Evolutionary conservation across 2,113 vertebrate species (phyloP).

Genomic region (Phalacrocorax aristotelis): DNA sequence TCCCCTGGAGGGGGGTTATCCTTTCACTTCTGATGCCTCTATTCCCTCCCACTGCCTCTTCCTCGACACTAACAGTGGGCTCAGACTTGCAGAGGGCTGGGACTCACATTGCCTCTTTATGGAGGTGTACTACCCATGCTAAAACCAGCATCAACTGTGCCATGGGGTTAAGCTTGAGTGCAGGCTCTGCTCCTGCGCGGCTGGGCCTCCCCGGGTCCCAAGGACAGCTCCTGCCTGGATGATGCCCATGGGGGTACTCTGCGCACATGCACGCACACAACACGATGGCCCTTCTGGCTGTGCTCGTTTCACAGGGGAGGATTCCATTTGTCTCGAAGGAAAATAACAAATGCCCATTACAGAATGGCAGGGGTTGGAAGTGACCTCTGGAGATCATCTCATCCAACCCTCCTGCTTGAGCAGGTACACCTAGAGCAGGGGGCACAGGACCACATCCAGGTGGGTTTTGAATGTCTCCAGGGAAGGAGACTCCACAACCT

Average conservation of each 20-base stretch:
- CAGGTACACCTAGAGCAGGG: too few relatives aligned
- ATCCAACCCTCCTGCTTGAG: too few relatives aligned
- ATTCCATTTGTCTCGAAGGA: not conserved
- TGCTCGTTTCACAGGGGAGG: fast-evolving
- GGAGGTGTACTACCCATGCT: too few relatives aligned
- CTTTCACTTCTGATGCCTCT: not conserved
- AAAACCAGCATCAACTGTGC: fast-evolving
- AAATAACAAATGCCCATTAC: not conserved
- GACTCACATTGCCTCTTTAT: fast-evolving
- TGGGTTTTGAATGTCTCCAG: too few relatives aligned
- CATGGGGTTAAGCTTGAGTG: fast-evolving
- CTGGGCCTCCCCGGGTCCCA: not conserved
- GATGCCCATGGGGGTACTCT: too few relatives aligned
- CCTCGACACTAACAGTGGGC: not conserved
- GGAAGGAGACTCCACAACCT: too few relatives aligned
- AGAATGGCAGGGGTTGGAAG: too few relatives aligned
- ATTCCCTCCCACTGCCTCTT: not conserved
- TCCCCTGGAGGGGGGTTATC: not conserved
- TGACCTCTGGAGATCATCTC: too few relatives aligned
- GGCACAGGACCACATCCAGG: too few relatives aligned
- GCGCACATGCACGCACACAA: fast-evolving
- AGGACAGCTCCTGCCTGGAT: not conserved
- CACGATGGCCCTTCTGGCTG: not conserved
- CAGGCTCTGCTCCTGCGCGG: not conserved
- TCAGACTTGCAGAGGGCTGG: not conserved